Evolutionary conservation across 2,888 invertebrate species (phyloP), one percentile per base, ranked within the genome.

Genomic region (Polydrusus tereticollis): DNA sequence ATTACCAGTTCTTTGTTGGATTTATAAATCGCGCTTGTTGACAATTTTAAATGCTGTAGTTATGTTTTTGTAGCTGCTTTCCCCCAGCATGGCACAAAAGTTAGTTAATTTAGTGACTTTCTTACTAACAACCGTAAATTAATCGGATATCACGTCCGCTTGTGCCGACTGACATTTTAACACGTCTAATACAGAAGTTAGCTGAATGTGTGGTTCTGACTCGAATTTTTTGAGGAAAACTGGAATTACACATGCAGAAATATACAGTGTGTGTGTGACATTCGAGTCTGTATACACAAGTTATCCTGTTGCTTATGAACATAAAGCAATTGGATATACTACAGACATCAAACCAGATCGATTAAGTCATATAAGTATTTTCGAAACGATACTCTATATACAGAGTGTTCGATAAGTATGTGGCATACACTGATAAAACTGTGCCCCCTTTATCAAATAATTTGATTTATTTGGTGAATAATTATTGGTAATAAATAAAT

Each of bases 71-170:
- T 64, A 50, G 50, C 47, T 59, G 43, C 59, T 59, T 58, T 70
- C 18, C 26, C 43, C 43, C 20, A 67, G 50, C 57, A 26, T 43
- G 29, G 66, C 38, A 52, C 43, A 57, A 72, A 72, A 72, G 57
- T 68, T 68, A 67, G 63, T 55, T 68, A 68, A 72, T 68, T 72
- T 72, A 68, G 38, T 16, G 67, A 62, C 64, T 68, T 59, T 63
- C 72, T 72, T 64, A 63, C 64, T 72, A 72, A 72, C 72, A 64
- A 67, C 58, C 72, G 72, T 68, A 72, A 72, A 72, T 72, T 72
- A 63, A 62, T 67, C 68, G 63, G 72, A 68, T 68, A 72, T 68
- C 72, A 72, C 72, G 72, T 72, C 67, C 43, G 63, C 69, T 63
- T 62, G 36, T 57, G 45, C 63, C 64, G 57, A 63, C 63, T 59